Conservation (phyloP, 2,797 vertebrate genomes). For the Sebastes variabilis region DNA sequence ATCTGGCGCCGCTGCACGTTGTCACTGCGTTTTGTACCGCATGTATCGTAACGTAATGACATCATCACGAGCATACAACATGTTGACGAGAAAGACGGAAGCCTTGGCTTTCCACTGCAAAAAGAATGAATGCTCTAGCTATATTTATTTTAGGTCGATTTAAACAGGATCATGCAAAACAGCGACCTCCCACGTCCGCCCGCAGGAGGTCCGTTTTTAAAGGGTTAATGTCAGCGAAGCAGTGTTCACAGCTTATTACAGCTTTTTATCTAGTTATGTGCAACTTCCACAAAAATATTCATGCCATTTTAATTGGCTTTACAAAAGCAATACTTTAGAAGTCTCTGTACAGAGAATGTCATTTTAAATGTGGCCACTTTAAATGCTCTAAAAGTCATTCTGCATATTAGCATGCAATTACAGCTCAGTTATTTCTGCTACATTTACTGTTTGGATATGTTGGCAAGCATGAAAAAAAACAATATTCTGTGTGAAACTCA, state of each 20-base stretch:
- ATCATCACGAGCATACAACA: no score
- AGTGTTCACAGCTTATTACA: background rate
- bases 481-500: background rate
- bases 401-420: constrained; percentile 11
- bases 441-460: constrained; percentile 1
- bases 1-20: no score
- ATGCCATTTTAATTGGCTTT: background rate
- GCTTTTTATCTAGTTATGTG: background rate
- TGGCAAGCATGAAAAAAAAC: background rate
- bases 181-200: background rate
- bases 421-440: constrained; percentile 1
- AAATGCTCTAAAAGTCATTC: background rate
- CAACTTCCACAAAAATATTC: background rate
- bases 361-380: background rate
- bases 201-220: background rate
- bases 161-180: background rate
- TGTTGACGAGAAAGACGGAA: no score
- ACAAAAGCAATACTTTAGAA: background rate
- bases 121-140: background rate
- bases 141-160: background rate
- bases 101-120: background rate
- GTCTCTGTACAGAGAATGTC: background rate
- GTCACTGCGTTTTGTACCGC: no score
- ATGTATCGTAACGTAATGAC: no score
- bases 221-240: background rate